These are phyloP conservation scores for Scleropages formosus DNA, from an alignment of 2,797 vertebrate genomes.

Conservation along the genomic window DNA sequence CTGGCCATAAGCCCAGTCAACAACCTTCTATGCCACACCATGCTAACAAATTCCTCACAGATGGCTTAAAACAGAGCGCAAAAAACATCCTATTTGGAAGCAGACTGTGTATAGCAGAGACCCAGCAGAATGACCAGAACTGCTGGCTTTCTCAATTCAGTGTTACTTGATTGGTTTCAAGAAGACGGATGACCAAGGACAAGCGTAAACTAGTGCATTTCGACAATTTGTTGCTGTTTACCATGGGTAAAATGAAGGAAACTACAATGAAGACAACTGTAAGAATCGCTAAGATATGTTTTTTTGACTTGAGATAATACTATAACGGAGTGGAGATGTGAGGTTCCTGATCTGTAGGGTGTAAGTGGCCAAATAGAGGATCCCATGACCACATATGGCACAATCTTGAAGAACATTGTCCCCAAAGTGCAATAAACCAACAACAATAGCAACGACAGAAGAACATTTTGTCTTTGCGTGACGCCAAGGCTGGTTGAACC, in stretches of 20 bases:
- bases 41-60: neutral
- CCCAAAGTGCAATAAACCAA: neutral
- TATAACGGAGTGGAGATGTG: too few relatives aligned
- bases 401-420: too few relatives aligned
- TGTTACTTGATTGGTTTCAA: too few relatives aligned
- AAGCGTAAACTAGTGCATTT: too few relatives aligned
- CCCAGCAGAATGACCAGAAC: neutral
- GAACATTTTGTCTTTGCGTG: constrained; percentile 22
- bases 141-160: too few relatives aligned
- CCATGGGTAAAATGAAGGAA: too few relatives aligned
- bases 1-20: neutral
- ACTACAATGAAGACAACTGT: too few relatives aligned
- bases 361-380: neutral
- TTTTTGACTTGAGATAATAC: too few relatives aligned
- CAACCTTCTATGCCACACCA: neutral
- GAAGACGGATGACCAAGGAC: too few relatives aligned
- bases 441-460: neutral
- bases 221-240: too few relatives aligned
- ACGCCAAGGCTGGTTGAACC: constrained; percentile 46
- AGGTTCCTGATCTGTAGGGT: neutral
- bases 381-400: neutral
- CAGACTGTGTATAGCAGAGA: neutral
- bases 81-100: neutral
- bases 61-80: neutral
- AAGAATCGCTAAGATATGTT: too few relatives aligned